phyloP scores from a whole-genome alignment of 2,113 vertebrate species.

The Plestiodon gilberti region DNA sequence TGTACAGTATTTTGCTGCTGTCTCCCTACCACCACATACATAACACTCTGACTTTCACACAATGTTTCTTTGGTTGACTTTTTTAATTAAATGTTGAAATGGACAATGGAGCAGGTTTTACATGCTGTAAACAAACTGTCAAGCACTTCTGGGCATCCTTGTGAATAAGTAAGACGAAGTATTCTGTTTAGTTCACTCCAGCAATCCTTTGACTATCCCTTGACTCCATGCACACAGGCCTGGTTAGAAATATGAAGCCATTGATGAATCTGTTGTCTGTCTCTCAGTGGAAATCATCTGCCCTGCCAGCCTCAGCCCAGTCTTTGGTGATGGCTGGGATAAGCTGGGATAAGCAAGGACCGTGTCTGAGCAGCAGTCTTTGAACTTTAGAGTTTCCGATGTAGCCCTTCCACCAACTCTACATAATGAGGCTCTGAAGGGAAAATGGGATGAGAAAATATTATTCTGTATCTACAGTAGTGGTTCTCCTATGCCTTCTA shows the following conservation, averaged over 20 bases:
- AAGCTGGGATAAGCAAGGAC: too few relatives aligned
- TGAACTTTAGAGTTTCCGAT: not conserved
- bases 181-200: not conserved
- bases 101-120: not conserved
- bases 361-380: not conserved
- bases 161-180: not conserved
- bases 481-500: not conserved
- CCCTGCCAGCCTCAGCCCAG: rapidly evolving
- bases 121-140: not conserved
- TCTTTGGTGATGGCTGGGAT: not conserved
- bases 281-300: not conserved
- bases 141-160: not conserved
- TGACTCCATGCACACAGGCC: not conserved
- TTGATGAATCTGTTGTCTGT: not conserved
- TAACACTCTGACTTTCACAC: not conserved
- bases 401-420: conserved; percentile 23
- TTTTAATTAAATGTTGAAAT: conserved; percentile 40
- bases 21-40: not conserved
- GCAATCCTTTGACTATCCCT: too few relatives aligned
- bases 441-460: not conserved
- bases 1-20: conserved; percentile 38
- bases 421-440: conserved; percentile 17
- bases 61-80: conserved; percentile 24
- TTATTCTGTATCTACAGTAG: not conserved
- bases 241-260: not conserved